Evolutionary conservation across 1,140 invertebrate species (phyloP).

Genomic region (Elymnias hypermnestra): DNA sequence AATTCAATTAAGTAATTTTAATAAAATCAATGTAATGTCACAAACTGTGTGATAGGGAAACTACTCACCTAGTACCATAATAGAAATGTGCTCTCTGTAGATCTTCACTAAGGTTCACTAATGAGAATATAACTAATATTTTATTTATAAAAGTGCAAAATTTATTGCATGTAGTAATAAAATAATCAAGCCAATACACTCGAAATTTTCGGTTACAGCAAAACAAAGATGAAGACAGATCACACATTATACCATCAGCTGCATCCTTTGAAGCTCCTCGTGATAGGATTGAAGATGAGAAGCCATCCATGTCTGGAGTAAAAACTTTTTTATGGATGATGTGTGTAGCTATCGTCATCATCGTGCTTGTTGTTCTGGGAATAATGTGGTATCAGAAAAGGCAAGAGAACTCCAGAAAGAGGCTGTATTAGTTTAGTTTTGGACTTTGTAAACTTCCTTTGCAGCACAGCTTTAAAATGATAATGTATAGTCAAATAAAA

Average conservation of each 20-base stretch:
- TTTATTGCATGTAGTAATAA: no score
- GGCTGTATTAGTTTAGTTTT: constrained; percentile 84
- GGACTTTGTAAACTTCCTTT: not conserved
- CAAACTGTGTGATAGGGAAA: no score
- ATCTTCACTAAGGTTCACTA: no score
- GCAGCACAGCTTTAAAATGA: not conserved
- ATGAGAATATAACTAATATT: no score
- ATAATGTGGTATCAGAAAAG: constrained; percentile 95
- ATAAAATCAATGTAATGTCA: no score
- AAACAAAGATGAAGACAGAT: constrained; percentile 82
- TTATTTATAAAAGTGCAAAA: no score
- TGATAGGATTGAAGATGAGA: constrained; percentile 92
- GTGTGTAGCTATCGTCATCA: constrained; percentile 84
- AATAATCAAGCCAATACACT: no score
- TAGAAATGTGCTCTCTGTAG: no score
- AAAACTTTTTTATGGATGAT: constrained; percentile 93
- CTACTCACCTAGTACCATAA: no score
- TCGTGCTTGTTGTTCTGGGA: constrained; percentile 88
- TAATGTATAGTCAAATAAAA: not conserved
- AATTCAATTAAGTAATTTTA: no score
- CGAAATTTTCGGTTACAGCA: constrained; percentile 76
- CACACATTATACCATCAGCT: constrained; percentile 87
- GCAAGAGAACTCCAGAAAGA: constrained; percentile 91
- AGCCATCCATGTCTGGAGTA: constrained; percentile 88
- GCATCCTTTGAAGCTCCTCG: constrained; percentile 88